Evolutionary conservation across 2,113 vertebrate genomes (phyloP).

Genomic region (Chaetops frenatus): DNA sequence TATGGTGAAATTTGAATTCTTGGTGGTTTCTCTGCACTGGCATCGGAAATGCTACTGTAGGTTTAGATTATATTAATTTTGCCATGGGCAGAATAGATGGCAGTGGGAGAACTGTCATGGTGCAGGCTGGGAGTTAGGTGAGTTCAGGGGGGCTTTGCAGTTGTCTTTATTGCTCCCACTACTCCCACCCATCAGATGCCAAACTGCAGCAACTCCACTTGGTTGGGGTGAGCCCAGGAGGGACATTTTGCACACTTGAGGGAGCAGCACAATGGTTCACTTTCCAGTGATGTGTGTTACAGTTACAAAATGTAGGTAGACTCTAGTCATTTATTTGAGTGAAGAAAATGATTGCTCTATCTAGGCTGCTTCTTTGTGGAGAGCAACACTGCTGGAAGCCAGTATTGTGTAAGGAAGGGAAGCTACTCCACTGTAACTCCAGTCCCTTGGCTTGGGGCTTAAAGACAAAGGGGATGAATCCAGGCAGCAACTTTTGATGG

Average conservation of each 20-base stretch:
- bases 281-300: background rate
- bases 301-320: background rate
- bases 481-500: background rate
- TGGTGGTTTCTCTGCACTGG: background rate
- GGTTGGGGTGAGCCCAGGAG: background rate
- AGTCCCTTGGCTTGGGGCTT: background rate
- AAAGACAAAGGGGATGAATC: background rate
- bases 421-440: background rate
- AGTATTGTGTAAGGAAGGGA: background rate
- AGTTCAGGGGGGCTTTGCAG: background rate
- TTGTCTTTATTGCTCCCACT: background rate
- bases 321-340: background rate
- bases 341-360: background rate
- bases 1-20: background rate
- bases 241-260: background rate
- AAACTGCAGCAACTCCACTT: background rate
- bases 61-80: background rate
- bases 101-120: background rate
- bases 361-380: background rate
- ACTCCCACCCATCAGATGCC: background rate
- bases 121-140: rapidly evolving
- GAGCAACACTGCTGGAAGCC: background rate
- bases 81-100: background rate
- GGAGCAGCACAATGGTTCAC: background rate
- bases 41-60: background rate